Evolutionary conservation across 2,888 invertebrate genomes (phyloP), one percentile per base, ranked within the genome.

Genomic region (Lysandra bellargus): DNA sequence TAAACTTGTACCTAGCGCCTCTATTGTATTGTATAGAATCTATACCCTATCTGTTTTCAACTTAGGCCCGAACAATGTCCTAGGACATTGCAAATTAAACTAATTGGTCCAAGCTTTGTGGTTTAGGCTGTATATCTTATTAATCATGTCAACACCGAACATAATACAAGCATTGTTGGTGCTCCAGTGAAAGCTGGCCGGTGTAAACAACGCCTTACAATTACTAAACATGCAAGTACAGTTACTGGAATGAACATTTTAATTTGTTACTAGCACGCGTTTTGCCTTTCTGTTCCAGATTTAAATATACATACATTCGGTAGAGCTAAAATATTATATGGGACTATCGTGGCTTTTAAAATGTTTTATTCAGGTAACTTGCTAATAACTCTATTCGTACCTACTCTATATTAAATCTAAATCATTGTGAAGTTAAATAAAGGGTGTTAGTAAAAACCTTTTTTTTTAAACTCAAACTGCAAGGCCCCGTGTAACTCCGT

Each of bases 121-220:
- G 44, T 23, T 60, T 14, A 60, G 74, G 61, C 23, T 79, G 79
- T 78, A 79, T 80, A 78, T 81, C 80, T 79, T 84, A 83, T 83
- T 83, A 83, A 83, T 84, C 81, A 82, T 83, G 81, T 79, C 82
- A 82, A 81, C 81, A 81, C 81, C 80, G 76, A 78, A 79, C 79
- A 80, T 80, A 82, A 81, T 77, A 78, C 82, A 83, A 84, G 83
- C 85, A 86, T 85, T 88, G 89, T 88, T 89, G 87, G 86, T 86
- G 80, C 83, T 82, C 85, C 85, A 85, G 86, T 87, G 86, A 88
- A 89, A 88, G 88, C 87, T 83, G 85, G 85, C 80, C 83, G 87
- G 85, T 91, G 90, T 91, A 88, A 88, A 91, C 89, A 88, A 84
- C 81, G 87, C 87, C 87, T 88, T 89, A 89, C 81, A 83, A 82